phyloP scores from a whole-genome alignment of 2,888 invertebrate genomes.

The Chorisops tibialis region DNA sequence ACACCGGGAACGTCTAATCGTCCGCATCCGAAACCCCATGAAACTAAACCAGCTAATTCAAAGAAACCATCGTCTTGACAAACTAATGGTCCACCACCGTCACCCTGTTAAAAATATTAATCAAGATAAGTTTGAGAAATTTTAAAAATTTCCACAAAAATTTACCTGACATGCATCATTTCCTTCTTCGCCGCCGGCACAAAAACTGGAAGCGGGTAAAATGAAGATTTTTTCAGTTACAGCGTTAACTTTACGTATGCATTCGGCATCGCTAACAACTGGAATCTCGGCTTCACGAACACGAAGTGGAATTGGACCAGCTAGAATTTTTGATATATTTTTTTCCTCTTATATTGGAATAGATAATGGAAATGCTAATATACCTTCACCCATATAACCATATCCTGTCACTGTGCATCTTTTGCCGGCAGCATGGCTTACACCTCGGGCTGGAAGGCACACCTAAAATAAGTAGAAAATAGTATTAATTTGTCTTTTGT shows the following conservation, averaged over 20 bases:
- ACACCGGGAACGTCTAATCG: conserved; percentile 92
- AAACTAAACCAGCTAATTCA: conserved; percentile 88
- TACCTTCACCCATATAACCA: conserved; percentile 93
- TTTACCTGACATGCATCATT: conserved; percentile 88
- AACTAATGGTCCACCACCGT: conserved; percentile 90
- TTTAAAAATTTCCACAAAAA: conserved; percentile 1
- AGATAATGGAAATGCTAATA: background rate
- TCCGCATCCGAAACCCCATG: conserved; percentile 95
- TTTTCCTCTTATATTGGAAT: conserved; percentile 27
- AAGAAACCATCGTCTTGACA: conserved; percentile 91
- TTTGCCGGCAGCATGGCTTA: conserved; percentile 84
- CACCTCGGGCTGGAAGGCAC: conserved; percentile 84
- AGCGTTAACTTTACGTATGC: conserved; percentile 87
- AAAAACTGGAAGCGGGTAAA: conserved; percentile 88
- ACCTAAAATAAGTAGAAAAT: too few species aligned
- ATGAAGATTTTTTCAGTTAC: conserved; percentile 94
- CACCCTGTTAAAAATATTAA: conserved; percentile 60
- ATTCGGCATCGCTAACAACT: conserved; percentile 88
- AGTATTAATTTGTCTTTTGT: too few species aligned
- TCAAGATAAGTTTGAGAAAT: background rate
- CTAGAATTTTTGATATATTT: conserved; percentile 45
- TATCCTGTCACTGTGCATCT: conserved; percentile 91
- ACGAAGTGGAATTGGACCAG: conserved; percentile 84
- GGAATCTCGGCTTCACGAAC: conserved; percentile 89
- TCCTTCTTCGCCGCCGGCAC: conserved; percentile 89